These are phyloP conservation scores for Xestia ashworthii DNA, from an alignment of 2,888 invertebrate species.

Conservation along the genomic window DNA sequence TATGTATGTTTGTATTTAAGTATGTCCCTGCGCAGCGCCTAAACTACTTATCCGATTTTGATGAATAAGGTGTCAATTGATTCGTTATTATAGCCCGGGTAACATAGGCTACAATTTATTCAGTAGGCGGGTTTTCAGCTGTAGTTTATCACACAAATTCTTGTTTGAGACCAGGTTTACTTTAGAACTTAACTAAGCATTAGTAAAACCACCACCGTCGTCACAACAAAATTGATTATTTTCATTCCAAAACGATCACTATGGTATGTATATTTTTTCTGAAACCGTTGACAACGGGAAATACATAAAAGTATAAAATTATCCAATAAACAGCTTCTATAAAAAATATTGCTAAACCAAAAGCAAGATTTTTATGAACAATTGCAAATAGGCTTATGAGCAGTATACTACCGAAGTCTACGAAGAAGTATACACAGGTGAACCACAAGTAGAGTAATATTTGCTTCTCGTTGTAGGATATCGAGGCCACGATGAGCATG, in stretches of 20 bases:
- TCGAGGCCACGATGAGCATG: constrained; percentile 72
- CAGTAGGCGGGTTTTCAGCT: no score
- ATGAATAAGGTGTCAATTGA: no score
- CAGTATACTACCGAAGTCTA: constrained; percentile 69
- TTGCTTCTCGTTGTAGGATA: constrained; percentile 75
- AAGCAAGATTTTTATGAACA: constrained; percentile 31
- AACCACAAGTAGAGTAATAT: constrained; percentile 78
- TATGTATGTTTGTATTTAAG: no score
- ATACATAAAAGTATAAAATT: constrained; percentile 68
- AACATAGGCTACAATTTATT: no score
- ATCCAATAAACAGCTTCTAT: constrained; percentile 72
- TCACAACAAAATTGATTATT: constrained; percentile 15
- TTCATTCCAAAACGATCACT: constrained; percentile 70
- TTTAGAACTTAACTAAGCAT: neutral
- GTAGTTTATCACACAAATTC: no score
- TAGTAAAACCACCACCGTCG: constrained; percentile 20
- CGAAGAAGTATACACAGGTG: constrained; percentile 67
- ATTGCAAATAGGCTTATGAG: constrained; percentile 63
- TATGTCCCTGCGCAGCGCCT: no score
- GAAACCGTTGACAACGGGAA: constrained; percentile 79
- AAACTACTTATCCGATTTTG: no score
- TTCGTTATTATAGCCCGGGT: no score
- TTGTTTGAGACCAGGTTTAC: neutral
- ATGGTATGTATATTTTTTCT: constrained; percentile 79
- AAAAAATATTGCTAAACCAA: constrained; percentile 59